A percentile compares a stretch with the other conserved stretches of the same genome.
These are phyloP conservation scores for Dendrocopos noguchii DNA, from an alignment of 2,113 vertebrate genomes.

Conservation along the genomic window DNA sequence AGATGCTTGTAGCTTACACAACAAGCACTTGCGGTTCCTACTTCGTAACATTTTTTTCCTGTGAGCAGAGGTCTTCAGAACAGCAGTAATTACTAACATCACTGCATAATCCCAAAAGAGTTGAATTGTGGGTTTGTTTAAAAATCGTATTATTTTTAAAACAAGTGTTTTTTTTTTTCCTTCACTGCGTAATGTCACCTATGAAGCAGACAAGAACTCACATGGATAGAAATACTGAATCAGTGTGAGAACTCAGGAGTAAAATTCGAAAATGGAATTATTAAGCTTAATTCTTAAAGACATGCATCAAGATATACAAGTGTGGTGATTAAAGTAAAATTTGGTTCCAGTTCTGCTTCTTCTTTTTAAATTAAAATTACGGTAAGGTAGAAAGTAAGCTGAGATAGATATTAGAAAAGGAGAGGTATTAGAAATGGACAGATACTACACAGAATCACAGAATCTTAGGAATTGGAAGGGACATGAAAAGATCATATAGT, in stretches of 20 bases:
- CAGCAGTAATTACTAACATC: neutral
- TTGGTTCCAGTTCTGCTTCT: neutral
- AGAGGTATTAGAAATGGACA: neutral
- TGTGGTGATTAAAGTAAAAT: neutral
- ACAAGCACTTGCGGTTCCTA: neutral
- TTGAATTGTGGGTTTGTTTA: neutral
- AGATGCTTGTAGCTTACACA: neutral
- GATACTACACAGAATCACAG: neutral
- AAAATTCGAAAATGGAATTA: neutral
- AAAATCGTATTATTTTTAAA: neutral
- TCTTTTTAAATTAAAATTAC: neutral
- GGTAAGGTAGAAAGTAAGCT: neutral
- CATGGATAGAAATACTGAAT: neutral
- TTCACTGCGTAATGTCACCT: neutral
- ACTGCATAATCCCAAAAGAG: neutral
- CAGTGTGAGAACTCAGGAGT: neutral
- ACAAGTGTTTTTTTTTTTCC: neutral
- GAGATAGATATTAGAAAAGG: neutral
- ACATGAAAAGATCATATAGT: accelerated
- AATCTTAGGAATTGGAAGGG: no score
- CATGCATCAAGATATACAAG: neutral
- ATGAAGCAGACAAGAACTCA: neutral
- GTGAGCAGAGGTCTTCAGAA: neutral
- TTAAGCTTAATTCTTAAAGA: neutral
- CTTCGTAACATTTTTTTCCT: neutral